These are phyloP conservation scores for Aphodius sticticus DNA, from an alignment of 2,888 invertebrate genomes.

Conservation along the genomic window DNA sequence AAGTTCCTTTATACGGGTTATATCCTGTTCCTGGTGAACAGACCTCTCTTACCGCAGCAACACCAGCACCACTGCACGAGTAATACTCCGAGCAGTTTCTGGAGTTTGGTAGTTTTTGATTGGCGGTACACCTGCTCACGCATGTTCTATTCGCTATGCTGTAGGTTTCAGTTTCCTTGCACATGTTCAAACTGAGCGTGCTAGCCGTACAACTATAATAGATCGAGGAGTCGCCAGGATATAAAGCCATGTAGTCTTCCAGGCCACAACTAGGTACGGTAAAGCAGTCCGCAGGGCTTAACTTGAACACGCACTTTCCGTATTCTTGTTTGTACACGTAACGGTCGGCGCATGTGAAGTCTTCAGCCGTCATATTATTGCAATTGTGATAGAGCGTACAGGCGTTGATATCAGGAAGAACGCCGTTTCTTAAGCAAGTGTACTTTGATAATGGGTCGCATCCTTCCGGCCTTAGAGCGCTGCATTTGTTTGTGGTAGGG, in stretches of 20 bases:
- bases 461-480: slow-evolving; percentile 25
- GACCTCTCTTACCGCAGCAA: neutral
- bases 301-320: slow-evolving; percentile 35
- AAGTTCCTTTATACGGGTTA: slow-evolving; percentile 29
- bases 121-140: slow-evolving; percentile 26
- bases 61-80: slow-evolving; percentile 16
- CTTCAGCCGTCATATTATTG: slow-evolving; percentile 27
- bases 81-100: slow-evolving; percentile 31
- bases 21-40: slow-evolving; percentile 32
- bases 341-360: slow-evolving; percentile 28
- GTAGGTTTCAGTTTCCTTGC: slow-evolving; percentile 29
- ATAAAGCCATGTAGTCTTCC: slow-evolving; percentile 17
- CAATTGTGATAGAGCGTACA: slow-evolving; percentile 31
- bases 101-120: slow-evolving; percentile 27
- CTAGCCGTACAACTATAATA: slow-evolving; percentile 31
- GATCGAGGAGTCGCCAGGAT: slow-evolving; percentile 35
- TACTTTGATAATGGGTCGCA: slow-evolving; percentile 27
- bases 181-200: slow-evolving; percentile 26
- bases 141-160: slow-evolving; percentile 27
- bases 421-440: slow-evolving; percentile 31
- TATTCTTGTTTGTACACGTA: slow-evolving; percentile 32
- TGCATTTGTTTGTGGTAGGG: slow-evolving; percentile 31
- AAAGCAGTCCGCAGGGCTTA: slow-evolving; percentile 30
- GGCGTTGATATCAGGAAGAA: slow-evolving; percentile 28
- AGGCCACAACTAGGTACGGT: slow-evolving; percentile 24